Base-by-base conservation (phyloP, 1,140 invertebrate species). In the Lithobius niger region DNA sequence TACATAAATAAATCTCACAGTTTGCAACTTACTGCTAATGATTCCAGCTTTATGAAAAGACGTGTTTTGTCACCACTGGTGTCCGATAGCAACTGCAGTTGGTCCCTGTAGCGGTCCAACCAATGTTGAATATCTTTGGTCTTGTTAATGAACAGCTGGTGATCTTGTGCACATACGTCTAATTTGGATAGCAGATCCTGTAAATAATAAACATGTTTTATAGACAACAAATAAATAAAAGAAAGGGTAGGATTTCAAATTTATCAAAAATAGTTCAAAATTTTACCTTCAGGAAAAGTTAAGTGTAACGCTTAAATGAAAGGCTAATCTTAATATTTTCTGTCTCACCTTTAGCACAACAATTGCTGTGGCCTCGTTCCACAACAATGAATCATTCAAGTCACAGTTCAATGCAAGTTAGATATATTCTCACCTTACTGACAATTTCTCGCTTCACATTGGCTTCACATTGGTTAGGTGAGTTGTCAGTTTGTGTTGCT, bases 101-200 rank as follows among this genome's bases (percentile, higher is more conserved):
- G 86, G 53, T 86, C 81, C 56, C 78, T 79, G 66, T 88, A 83
- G n/a, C 74, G 73, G 31, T 76, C 77, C 18, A 90, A 66, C 84
- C 87, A 92, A 58, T 88, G 81, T 60, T 81, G 82, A 63, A 87
- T 86, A 18, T 77, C 74, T 61, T 83, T 80, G 53, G 84, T 79
- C 25, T 81, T 71, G 21, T 79, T 71, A 57, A 85, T 82, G 27
- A 88, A 80, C 53, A 84, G 77, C 64, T 82, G 82, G 65, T 97
- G 92, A 59, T 85, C 86, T 54, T 86, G 81, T 0, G 91, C 86
- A 67, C 86, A 88, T 31, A 81, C 78, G 62, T 93, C 88, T 26
- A 95, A 74, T 65, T 88, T 86, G 44, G 84, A 81, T 44, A 93
- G 72, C 2, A 95, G 74, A 62, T 87, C 83, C 69, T 70, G 40